Evolutionary conservation across 2,797 vertebrate genomes (phyloP).

Genomic region (Benthosema pterotum): DNA sequence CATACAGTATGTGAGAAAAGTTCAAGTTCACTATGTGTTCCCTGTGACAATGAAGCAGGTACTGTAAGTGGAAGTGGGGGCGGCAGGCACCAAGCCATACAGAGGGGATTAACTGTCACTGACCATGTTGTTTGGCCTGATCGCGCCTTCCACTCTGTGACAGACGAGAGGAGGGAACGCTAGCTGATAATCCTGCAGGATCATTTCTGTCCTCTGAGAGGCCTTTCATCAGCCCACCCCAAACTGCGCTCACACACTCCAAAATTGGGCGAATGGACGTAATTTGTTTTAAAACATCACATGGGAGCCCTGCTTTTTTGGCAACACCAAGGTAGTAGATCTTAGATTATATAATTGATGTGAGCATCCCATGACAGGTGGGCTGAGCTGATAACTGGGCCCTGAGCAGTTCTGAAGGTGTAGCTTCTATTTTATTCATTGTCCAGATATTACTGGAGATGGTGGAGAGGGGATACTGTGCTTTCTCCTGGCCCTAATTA

Average conservation of each 20-base stretch:
- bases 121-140: not conserved
- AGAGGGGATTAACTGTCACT: not conserved
- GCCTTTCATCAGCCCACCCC: not conserved
- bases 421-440: not conserved
- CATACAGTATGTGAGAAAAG: too few relatives aligned
- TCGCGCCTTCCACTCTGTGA: not conserved
- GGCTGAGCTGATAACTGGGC: too few relatives aligned
- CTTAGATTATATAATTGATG: conserved; percentile 4
- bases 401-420: conserved; percentile 1
- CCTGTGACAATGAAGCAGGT: too few relatives aligned
- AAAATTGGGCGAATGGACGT: not conserved
- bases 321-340: not conserved
- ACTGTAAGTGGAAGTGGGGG: too few relatives aligned
- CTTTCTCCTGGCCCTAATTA: not conserved
- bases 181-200: not conserved
- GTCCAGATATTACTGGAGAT: not conserved
- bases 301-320: conserved; percentile 2
- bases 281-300: not conserved
- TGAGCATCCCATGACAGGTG: conserved; percentile 5
- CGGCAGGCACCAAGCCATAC: too few relatives aligned
- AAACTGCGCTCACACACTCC: not conserved
- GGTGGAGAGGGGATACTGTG: not conserved
- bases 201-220: not conserved
- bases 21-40: too few relatives aligned
- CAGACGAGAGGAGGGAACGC: not conserved